Conservation (phyloP, 2,113 vertebrate species). For the Dasypus novemcinctus region DNA sequence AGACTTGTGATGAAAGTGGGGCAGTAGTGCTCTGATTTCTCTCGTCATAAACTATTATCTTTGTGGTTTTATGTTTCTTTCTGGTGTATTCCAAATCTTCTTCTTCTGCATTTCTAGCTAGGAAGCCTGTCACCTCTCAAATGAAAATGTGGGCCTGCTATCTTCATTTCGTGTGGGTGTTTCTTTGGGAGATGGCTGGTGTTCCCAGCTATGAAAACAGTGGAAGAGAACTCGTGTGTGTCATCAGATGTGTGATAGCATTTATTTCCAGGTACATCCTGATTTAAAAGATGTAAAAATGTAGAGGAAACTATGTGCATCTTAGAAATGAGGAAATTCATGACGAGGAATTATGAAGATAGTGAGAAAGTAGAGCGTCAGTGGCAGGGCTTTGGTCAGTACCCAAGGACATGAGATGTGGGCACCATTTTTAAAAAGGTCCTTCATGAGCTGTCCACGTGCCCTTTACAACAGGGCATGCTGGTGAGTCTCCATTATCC, state of each 20-base stretch:
- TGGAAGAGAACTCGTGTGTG: not conserved
- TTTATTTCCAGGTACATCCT: no score
- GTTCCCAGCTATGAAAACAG: not conserved
- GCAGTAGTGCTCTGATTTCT: not conserved
- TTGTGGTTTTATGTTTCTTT: not conserved
- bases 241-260: not conserved
- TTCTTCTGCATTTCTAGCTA: not conserved
- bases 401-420: not conserved
- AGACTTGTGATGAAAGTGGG: not conserved
- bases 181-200: not conserved
- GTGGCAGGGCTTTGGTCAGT: not conserved
- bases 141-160: not conserved
- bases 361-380: not conserved
- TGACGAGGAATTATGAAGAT: not conserved
- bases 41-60: not conserved
- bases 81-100: not conserved
- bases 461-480: fast-evolving
- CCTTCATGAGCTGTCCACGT: fast-evolving
- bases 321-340: not conserved
- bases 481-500: not conserved
- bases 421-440: not conserved
- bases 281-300: not conserved
- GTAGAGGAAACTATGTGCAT: fast-evolving
- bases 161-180: not conserved
- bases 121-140: not conserved